Base-by-base conservation (phyloP, 2,113 vertebrate species). In the Gadus macrocephalus region DNA sequence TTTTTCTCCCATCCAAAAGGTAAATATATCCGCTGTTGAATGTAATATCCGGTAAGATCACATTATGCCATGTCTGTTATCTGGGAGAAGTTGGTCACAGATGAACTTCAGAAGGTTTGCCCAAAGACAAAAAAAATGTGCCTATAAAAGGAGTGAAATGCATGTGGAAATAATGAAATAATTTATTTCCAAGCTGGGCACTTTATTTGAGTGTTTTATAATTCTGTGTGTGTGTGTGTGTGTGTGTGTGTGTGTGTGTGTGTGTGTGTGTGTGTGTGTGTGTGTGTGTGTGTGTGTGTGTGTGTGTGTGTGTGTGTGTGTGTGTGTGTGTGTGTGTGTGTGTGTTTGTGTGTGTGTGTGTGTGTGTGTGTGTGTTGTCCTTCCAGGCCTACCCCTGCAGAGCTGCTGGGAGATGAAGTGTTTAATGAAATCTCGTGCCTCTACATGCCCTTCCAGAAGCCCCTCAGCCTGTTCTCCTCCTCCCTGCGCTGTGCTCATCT, bases 1-100 rank as follows among this genome's bases (percentile, higher is more conserved):
- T 91, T 0, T 98, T 98, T 86, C 92, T 93, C 0, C 94, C 97
- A 79, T 95, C 95, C 15, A 95, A 93, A 86, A 94, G 97, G 97
- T 94, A 91, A 85, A 79, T 80, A 20, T 31, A 31, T 17, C 38
- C 11, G 64, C 3, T 64, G 14, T 27, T 70, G 20, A 22, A 56
- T 49, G 9, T 70, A 62, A 66, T 67, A 60, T 66, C 35, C 42
- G 66, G 42, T 66, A 69, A 61, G 14, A 66, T 27, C 72, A 68
- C 61, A 69, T 68, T 61, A 49, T 35, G 20, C 7, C 28, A 14
- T 71, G 53, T 67, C 60, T 42, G 69, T 69, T 49, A 49, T 49
- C 42, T 71, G 69, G 64, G 64, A 72, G 15, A 67, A 19, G 62
- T 69, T 73, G 16, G 53, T 63, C 42, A 62, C 4, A 2, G 14